These are phyloP conservation scores for Leptinotarsa haldemani DNA, from an alignment of 2,888 invertebrate species.

Conservation along the genomic window DNA sequence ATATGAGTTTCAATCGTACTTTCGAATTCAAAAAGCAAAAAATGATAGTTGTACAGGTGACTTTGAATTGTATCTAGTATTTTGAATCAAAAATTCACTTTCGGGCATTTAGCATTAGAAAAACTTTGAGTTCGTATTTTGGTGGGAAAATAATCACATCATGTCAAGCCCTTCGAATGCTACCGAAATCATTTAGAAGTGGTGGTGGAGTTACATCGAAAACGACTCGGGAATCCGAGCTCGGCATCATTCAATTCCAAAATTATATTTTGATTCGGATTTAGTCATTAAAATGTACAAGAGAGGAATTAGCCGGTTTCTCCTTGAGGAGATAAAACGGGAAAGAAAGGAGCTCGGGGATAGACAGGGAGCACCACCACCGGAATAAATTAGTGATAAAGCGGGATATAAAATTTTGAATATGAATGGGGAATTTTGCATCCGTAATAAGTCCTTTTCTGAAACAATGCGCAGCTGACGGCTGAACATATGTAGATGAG, in stretches of 20 bases:
- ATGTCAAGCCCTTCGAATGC: background rate
- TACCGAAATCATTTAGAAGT: background rate
- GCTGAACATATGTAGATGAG: constrained; percentile 72
- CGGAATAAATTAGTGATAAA: constrained; percentile 83
- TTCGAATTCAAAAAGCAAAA: no score
- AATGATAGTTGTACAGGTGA: no score
- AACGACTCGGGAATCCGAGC: background rate
- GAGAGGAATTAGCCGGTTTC: constrained; percentile 57
- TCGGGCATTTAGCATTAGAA: no score
- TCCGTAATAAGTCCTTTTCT: constrained; percentile 82
- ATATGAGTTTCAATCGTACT: no score
- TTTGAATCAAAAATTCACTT: no score
- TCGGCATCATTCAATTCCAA: constrained; percentile 44
- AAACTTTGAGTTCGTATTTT: no score
- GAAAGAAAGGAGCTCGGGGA: constrained; percentile 50
- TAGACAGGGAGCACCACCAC: constrained; percentile 63
- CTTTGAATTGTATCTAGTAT: no score
- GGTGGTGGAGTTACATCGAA: background rate
- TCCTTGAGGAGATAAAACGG: constrained; percentile 55
- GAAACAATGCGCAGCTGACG: constrained; percentile 55
- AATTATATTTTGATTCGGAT: constrained; percentile 60
- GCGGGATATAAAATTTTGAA: constrained; percentile 90
- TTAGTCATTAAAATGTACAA: constrained; percentile 59
- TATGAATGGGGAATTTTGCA: constrained; percentile 91
- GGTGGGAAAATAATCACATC: background rate